Conservation (phyloP, 2,888 invertebrate genomes). For the Neoascia interrupta region DNA sequence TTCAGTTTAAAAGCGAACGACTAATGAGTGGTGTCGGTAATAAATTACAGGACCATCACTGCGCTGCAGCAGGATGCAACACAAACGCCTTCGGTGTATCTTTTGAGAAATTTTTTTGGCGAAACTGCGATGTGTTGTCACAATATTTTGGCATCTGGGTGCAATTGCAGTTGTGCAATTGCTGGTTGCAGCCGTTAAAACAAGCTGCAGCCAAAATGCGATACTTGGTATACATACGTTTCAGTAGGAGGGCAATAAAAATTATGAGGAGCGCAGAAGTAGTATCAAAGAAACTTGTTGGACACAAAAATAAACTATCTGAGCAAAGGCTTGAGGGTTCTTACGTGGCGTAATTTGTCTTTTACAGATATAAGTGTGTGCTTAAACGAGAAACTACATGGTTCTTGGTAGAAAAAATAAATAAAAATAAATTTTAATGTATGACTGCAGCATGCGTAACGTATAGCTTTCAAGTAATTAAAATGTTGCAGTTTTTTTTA, state of each 20-base stretch:
- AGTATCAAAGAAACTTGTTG: constrained; percentile 1
- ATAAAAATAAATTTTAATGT: background rate
- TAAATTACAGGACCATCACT: constrained; percentile 60
- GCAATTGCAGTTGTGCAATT: constrained; percentile 38
- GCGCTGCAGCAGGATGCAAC: too few species aligned
- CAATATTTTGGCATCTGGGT: constrained; percentile 59
- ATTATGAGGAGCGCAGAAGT: background rate
- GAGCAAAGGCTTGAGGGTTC: too few species aligned
- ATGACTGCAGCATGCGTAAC: too few species aligned
- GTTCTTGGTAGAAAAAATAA: background rate
- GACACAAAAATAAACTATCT: too few species aligned
- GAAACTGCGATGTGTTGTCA: constrained; percentile 42
- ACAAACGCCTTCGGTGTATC: constrained; percentile 63
- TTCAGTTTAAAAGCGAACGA: constrained; percentile 47
- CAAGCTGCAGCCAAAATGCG: constrained; percentile 39
- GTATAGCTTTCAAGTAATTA: too few species aligned
- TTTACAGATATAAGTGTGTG: constrained; percentile 10
- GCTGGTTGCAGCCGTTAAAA: constrained; percentile 53
- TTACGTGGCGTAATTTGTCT: too few species aligned
- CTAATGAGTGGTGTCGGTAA: constrained; percentile 63
- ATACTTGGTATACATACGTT: background rate
- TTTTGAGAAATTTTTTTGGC: constrained; percentile 9
- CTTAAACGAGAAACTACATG: constrained; percentile 26
- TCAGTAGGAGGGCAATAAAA: constrained; percentile 7
- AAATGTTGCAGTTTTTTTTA: constrained; percentile 3